Base-by-base conservation (phyloP, 2,797 vertebrate species). In the Podarcis lilfordi region DNA sequence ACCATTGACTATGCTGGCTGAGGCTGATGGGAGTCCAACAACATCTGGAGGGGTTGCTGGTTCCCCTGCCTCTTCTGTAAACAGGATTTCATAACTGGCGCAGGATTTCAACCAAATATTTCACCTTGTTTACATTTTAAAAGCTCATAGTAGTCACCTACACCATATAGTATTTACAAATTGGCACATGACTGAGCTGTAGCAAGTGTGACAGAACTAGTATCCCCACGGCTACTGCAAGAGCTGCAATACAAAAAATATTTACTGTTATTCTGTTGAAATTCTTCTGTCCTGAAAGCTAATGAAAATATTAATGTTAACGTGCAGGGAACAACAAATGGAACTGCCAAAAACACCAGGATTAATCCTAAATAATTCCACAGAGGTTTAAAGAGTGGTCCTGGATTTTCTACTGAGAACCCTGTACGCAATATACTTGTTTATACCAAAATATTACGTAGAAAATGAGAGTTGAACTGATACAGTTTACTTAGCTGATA, bases 401-500 rank as follows among this genome's bases (percentile, higher is more conserved):
- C 59, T 72, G 69, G 19, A 25, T 27, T 61, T 71, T 69, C 71
- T 88, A 23, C 13, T 50, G 27, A 66, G n/a, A 43, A 43, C 23
- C 6, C 19, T 37, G 37, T 86, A n/a, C 11, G 37, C 82, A 55
- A 55, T 61, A 68, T n/a, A 71, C 72, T 37, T 45, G n/a, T 68
- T 88, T n/a, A 29, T 64, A 37, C 4, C 40, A 78, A 85, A 50
- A 17, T 21, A 40, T 66, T 68, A 68, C 13, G 45, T 71, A 79
- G 85, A 13, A 77, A 82, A 87, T 61, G 68, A 43, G 78, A 32
- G 55, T n/a, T 66, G 23, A 71, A 74, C 25, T 82, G 89, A 89
- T 77, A 45, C 68, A 80, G 35, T 89, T 91, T 78, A 87, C 77
- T 84, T 75, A 80, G 83, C n/a, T 71, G 83, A 68, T 76, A 29